Conservation (phyloP, 2,113 vertebrate genomes). For the Spermophilus dauricus region DNA sequence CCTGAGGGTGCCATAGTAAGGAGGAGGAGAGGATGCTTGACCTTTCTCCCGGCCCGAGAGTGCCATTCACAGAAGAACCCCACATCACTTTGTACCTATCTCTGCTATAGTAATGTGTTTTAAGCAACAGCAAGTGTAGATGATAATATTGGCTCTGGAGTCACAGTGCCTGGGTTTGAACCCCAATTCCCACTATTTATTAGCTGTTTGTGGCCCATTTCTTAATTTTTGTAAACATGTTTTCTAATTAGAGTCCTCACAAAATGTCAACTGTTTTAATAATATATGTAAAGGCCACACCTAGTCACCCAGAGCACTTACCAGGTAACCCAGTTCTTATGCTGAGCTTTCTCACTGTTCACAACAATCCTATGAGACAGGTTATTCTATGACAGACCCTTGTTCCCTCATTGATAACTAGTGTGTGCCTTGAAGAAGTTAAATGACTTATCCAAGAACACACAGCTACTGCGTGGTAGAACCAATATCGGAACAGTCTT, state of each 20-base stretch:
- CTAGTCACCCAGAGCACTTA: neutral
- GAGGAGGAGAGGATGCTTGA: neutral
- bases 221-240: neutral
- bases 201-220: neutral
- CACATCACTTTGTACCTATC: neutral
- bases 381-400: neutral
- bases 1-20: neutral
- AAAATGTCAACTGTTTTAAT: neutral
- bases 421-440: neutral
- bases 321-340: neutral
- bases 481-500: neutral
- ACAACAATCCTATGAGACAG: neutral
- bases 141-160: neutral
- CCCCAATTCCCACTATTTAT: neutral
- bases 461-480: conserved; percentile 69
- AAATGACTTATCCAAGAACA: conserved; percentile 54
- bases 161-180: neutral
- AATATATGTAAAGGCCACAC: neutral
- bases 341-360: neutral
- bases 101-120: neutral
- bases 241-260: neutral
- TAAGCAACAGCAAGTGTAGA: neutral
- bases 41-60: neutral
- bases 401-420: neutral
- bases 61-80: neutral